A percentile compares a stretch with the other conserved stretches of the same genome.
These are phyloP conservation scores for Steatornis caripensis DNA, from an alignment of 2,113 vertebrate species.

Conservation along the genomic window DNA sequence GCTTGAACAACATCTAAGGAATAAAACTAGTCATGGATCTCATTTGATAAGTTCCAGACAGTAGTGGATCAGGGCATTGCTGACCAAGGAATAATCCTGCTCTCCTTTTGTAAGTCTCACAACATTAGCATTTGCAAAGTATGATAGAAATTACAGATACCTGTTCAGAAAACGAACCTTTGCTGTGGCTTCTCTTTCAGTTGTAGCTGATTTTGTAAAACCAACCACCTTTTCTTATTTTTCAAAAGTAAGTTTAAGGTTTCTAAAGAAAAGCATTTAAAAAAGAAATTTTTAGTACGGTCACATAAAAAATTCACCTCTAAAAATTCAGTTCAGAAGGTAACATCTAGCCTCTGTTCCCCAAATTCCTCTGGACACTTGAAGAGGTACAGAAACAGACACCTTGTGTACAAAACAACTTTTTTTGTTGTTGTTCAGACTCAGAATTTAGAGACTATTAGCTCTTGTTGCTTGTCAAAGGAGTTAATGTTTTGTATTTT, in stretches of 20 bases:
- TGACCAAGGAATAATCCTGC: background rate
- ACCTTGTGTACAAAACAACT: background rate
- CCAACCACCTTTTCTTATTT: background rate
- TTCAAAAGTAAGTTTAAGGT: background rate
- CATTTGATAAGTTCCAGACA: background rate
- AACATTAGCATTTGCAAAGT: background rate
- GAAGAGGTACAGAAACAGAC: background rate
- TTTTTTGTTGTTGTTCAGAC: background rate
- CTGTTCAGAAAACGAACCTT: background rate
- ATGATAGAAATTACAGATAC: background rate
- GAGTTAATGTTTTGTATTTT: background rate
- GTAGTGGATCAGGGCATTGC: background rate
- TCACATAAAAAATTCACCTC: background rate
- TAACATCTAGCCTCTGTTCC: background rate
- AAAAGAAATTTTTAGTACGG: background rate
- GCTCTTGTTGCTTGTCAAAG: background rate
- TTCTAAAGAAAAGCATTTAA: background rate
- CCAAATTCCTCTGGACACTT: background rate
- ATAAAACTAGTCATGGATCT: background rate
- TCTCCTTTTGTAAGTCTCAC: background rate
- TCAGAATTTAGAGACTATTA: background rate
- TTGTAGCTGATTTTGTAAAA: background rate
- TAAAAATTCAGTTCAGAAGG: background rate
- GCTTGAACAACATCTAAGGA: background rate
- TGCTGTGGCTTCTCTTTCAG: background rate